phyloP scores from a whole-genome alignment of 2,888 invertebrate species.

The Bombylius discolor region DNA sequence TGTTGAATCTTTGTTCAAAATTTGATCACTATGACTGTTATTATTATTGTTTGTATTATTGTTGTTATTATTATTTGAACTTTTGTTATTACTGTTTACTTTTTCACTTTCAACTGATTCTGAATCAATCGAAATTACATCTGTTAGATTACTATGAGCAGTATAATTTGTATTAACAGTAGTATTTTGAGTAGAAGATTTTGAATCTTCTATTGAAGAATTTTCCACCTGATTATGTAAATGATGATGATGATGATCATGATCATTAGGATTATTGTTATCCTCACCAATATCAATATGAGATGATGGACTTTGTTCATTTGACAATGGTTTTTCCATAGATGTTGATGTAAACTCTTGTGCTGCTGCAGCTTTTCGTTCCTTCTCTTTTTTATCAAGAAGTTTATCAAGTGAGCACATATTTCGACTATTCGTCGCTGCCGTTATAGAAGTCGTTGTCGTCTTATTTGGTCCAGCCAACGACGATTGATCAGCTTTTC shows the following conservation, averaged over 20 bases:
- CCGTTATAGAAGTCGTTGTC: background rate
- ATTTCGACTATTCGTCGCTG: conserved; percentile 19
- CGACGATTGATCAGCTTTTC: conserved; percentile 25
- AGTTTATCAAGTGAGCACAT: conserved; percentile 43
- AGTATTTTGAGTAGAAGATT: no score
- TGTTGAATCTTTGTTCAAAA: background rate
- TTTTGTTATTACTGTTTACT: background rate
- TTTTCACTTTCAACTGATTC: background rate
- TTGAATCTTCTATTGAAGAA: background rate
- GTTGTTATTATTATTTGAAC: no score
- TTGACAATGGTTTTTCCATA: background rate
- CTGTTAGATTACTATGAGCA: background rate
- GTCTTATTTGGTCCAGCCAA: conserved; percentile 14
- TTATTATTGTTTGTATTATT: background rate
- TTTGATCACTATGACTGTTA: background rate
- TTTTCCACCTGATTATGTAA: background rate
- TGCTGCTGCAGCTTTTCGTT: conserved; percentile 14
- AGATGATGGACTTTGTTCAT: background rate
- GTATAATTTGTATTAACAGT: background rate
- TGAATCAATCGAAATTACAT: background rate
- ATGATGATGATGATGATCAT: background rate
- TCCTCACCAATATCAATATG: background rate
- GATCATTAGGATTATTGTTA: background rate
- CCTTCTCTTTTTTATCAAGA: conserved; percentile 41
- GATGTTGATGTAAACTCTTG: conserved; percentile 19